Base-by-base conservation (phyloP, 2,113 vertebrate genomes). In the Cochlearius cochlearius region DNA sequence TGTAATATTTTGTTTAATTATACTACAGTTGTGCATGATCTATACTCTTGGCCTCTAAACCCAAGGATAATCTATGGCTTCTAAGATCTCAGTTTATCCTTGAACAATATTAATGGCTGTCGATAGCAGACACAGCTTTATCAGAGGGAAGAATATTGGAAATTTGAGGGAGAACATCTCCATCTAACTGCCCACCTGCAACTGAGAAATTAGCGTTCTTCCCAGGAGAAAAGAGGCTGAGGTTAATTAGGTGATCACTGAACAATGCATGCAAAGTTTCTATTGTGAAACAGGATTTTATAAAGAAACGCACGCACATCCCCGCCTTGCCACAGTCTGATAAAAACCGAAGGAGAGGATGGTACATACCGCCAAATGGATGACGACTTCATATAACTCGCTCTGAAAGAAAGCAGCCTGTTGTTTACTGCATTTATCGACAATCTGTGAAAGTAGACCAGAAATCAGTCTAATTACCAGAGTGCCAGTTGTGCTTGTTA, bases 381-480 rank as follows among this genome's bases (percentile, higher is more conserved):
- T 97, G 97, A 98, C 43, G 87, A 96, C 92, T 97, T 98, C 97
- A 98, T 96, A 94, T 81, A 95, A 97, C 90, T 96, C 94, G 90
- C 97, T 97, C 96, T 88, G 94, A 97, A 98, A 97, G 94, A 92
- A 97, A 96, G 93, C 97, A 95, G 95, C 78, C 88, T 93, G 96
- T 98, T 98, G 97, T 98, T 98, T 98, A 98, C 97, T 88, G 92
- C 95, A 96, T 98, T 98, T 98, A 98, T 98, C 96, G 98, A 98
- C 98, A 98, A 98, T 98, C 98, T 98, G 98, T 98, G 97, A 98
- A 98, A 97, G 97, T 94, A 98, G 97, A 98, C 96, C 97, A 98
- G 97, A 97, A 98, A 98, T 98, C 98, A 98, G 97, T 96, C 97
- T 98, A 98, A 98, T 98, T 98, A 98, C 98, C 96, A 95, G 96